Base-by-base conservation (phyloP, 2,797 vertebrate species). In the Smutsia temminckii region DNA sequence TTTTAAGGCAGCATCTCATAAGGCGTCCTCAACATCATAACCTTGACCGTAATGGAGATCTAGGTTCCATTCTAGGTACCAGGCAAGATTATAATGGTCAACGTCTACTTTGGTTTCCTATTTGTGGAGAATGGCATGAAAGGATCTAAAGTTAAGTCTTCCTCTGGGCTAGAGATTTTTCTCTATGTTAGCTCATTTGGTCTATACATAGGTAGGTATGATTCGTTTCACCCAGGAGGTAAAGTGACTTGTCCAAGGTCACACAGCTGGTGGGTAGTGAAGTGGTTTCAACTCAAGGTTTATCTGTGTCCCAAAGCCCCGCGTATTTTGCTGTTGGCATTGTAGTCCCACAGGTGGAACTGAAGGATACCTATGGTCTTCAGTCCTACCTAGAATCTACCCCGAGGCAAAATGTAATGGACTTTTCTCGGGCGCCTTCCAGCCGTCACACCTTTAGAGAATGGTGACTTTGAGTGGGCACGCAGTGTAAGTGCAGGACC, bases 51-150 rank as follows among this genome's bases (percentile, higher is more conserved):
- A 5, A 57, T 27, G 9, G n/a, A 2, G 17, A 53, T 17, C 21
- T 9, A 18, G 14, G 16, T 16, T 49, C 1, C 16, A 32, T 40
- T 71, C 13, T 21, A 14, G 25, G 32, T 37, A 4, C n/a, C 18
- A 3, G 18, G 8, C 7, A 27, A 61, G 34, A 3, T 18, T 12
- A 8, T 2, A 46, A 18, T 2, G 42, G 49, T 75, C 40, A 72
- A 0, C 0, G 0, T 32, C 25, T 4, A 6, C 18, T 21, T 55
- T 40, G 20, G n/a, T 3, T 57, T 81, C 11, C 17, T 8, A 0
- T 8, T 37, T 25, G 12, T 59, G 11, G 32, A 3, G 23, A 7
- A 21, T 5, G 34, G 63, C 17, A 7, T 20, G 32, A 72, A 23
- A 3, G 9, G 8, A 18, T n/a, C 51, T 9, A 13, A 53, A 1